Evolutionary conservation across 2,888 invertebrate genomes (phyloP).

Genomic region (Hemistola chrysoprasaria): DNA sequence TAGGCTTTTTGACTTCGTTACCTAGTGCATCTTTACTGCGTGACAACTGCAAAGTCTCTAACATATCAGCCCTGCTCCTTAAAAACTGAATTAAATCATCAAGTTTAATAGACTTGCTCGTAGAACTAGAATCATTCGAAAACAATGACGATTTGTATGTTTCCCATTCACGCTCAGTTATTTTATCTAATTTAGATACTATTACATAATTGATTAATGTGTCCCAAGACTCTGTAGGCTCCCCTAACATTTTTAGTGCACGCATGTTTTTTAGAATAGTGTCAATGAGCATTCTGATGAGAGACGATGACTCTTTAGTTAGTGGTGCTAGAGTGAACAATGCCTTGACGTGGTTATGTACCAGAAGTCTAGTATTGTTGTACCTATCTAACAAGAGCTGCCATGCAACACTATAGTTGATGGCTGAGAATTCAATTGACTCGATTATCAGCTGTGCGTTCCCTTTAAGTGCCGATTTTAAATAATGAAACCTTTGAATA

Average conservation of each 20-base stretch:
- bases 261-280: slow-evolving; percentile 6
- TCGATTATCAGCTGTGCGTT: not conserved
- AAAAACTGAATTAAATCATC: slow-evolving; percentile 7
- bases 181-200: slow-evolving; percentile 6
- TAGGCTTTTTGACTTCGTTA: not conserved
- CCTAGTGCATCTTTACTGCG: not conserved
- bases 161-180: slow-evolving; percentile 3
- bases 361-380: slow-evolving; percentile 2
- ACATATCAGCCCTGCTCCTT: slow-evolving; percentile 9
- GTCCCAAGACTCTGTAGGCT: slow-evolving; percentile 14
- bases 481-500: no score
- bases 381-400: slow-evolving; percentile 2
- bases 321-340: slow-evolving; percentile 2
- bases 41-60: slow-evolving; percentile 1
- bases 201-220: slow-evolving; percentile 10
- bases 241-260: slow-evolving; percentile 6
- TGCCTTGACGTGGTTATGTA: slow-evolving; percentile 6
- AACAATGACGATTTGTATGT: no score
- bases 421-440: not conserved
- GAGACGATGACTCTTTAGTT: not conserved
- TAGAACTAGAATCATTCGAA: no score
- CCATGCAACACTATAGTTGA: slow-evolving; percentile 5
- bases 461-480: no score
- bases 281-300: slow-evolving; percentile 6
- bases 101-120: slow-evolving; percentile 1